A percentile compares a stretch with the other conserved stretches of the same genome.
phyloP scores from a whole-genome alignment of 2,888 invertebrate genomes.

The Liodrosophila aerea region DNA sequence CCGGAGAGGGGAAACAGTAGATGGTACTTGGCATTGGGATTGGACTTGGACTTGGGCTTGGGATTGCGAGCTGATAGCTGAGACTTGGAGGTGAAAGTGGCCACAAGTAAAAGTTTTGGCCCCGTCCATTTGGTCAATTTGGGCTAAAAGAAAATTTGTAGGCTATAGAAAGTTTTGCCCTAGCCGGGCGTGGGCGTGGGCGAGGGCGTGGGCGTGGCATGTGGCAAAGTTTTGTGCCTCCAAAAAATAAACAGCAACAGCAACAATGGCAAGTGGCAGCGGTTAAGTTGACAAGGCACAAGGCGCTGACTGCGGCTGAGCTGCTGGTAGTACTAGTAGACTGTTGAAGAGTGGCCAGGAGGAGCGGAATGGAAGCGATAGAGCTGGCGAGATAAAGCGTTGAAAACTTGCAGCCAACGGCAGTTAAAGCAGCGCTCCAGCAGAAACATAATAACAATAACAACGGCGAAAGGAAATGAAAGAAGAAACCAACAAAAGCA shows the following conservation, averaged over 20 bases:
- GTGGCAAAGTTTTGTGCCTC: constrained; percentile 52
- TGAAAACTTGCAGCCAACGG: constrained; percentile 69
- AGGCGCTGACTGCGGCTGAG: constrained; percentile 8
- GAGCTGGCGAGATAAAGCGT: constrained; percentile 60
- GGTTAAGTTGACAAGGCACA: constrained; percentile 70
- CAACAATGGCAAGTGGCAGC: constrained; percentile 73
- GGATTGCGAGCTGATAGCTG: no score
- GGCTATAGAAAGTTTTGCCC: constrained; percentile 66
- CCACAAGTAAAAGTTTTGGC: constrained; percentile 67
- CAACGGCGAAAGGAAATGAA: neutral
- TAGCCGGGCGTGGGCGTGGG: neutral
- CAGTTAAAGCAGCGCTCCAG: constrained; percentile 35
- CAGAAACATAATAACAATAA: constrained; percentile 5
- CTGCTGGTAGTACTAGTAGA: no score
- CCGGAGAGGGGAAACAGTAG: no score
- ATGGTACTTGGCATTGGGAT: no score
- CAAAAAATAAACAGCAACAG: constrained; percentile 56
- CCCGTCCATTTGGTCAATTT: constrained; percentile 69
- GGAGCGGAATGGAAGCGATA: no score
- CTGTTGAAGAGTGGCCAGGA: no score
- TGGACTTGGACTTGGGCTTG: no score
- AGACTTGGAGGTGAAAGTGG: constrained; percentile 55
- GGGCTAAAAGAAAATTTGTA: constrained; percentile 75
- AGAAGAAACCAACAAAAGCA: constrained; percentile 24
- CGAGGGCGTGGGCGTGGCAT: constrained; percentile 55